Evolutionary conservation across 2,888 invertebrate species (phyloP), one percentile per base, ranked within the genome.

Genomic region (Neoitamus cyanurus): DNA sequence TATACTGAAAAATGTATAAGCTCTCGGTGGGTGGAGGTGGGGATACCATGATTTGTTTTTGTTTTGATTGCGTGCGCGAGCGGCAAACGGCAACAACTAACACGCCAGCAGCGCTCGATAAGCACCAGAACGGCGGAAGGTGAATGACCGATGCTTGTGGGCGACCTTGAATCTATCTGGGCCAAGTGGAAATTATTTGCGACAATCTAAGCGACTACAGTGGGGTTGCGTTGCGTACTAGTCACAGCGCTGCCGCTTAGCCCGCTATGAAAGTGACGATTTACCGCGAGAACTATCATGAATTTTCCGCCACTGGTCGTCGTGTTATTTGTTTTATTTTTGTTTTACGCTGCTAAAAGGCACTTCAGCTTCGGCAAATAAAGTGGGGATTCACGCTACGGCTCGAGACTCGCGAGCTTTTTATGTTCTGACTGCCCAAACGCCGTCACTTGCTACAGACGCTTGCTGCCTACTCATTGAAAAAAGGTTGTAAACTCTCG

Each of bases 91-190:
- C 28, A n/a, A 48, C 58, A 1, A 85, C n/a, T 28, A 34, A 37
- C 83, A 69, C 68, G 80, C 69, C 68, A 68, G 70, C 73, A 20
- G 28, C 42, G 58, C 11, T 34, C 37, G 73, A 69, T 58, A 84
- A 84, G 84, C 84, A 70, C n/a, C 37, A 30, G 58, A 78, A 73
- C 34, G 70, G 28, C 48, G 89, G 88, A 90, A 89, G 91, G 91
- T 91, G 91, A 91, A 91, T 90, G 91, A 90, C 91, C 91, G 90
- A 88, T 89, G 90, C 90, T 89, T 90, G 89, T 88, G 87, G 87
- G 88, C 89, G 90, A 90, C 91, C 91, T 91, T 91, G 90, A 91
- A 89, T 88, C 90, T 89, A 91, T 91, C 91, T 91, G 91, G 91
- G 91, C 91, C 91, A 91, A 91, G 90, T 90, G 89, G 89, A 90